A percentile compares a stretch with the other conserved stretches of the same genome.
Conservation (phyloP, 2,113 vertebrate genomes). For the Tinamus guttatus region DNA sequence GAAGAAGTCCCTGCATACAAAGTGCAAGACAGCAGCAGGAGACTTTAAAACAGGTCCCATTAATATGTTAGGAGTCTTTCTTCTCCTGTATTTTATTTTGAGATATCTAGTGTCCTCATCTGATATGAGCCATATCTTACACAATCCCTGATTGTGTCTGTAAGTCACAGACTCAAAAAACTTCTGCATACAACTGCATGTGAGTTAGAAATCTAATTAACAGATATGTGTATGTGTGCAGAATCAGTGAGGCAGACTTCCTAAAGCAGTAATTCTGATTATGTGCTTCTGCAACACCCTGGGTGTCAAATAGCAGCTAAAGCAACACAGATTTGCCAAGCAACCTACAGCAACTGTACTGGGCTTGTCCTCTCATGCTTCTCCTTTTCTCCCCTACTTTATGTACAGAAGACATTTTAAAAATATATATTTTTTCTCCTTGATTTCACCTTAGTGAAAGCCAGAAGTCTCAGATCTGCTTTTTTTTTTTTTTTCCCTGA, state of each 20-base stretch:
- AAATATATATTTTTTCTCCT: background rate
- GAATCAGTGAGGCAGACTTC: background rate
- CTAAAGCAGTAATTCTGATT: background rate
- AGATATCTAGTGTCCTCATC: background rate
- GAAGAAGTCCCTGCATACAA: background rate
- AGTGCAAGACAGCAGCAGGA: background rate
- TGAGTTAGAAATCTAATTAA: constrained; percentile 4
- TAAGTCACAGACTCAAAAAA: background rate
- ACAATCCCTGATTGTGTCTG: background rate
- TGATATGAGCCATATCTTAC: background rate
- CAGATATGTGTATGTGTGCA: background rate
- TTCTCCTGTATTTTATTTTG: background rate
- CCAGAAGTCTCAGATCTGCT: background rate
- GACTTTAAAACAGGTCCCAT: background rate
- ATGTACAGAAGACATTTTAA: background rate
- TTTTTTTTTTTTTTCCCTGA: background rate
- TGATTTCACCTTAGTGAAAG: background rate
- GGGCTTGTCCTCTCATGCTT: background rate
- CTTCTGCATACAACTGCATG: background rate
- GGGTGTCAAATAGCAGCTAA: background rate
- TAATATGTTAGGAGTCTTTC: background rate
- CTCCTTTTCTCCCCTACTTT: background rate
- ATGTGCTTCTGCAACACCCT: background rate
- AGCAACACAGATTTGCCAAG: background rate
- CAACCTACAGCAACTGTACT: background rate